phyloP scores from a whole-genome alignment of 2,113 vertebrate genomes.

The Strix uralensis region DNA sequence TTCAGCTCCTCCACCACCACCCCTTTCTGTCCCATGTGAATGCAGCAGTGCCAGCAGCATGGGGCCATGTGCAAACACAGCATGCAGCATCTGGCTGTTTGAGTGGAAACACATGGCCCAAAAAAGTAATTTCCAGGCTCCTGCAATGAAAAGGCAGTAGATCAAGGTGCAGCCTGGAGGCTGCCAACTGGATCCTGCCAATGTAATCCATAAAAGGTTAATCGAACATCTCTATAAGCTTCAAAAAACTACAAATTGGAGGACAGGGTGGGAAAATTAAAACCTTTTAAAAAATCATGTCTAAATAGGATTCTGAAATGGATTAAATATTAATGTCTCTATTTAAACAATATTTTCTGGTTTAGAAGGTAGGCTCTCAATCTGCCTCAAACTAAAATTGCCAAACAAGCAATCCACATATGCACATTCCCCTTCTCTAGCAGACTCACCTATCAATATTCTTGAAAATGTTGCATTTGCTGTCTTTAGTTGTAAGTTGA shows the following conservation, averaged over 20 bases:
- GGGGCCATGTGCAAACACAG: neutral
- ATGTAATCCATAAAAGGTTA: neutral
- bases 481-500: conserved; percentile 90
- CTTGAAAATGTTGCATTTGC: conserved; percentile 95
- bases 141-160: neutral
- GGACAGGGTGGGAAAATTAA: neutral
- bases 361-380: neutral
- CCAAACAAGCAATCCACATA: neutral
- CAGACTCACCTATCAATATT: conserved; percentile 88
- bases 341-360: neutral
- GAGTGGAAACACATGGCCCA: neutral
- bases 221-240: neutral
- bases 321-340: neutral
- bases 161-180: neutral
- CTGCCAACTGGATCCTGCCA: neutral
- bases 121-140: neutral
- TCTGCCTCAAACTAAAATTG: neutral
- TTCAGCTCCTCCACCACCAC: neutral
- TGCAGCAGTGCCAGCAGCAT: neutral
- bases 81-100: neutral
- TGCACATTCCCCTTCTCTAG: neutral
- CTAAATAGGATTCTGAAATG: neutral
- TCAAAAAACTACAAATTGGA: neutral
- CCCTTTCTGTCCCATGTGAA: neutral
- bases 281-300: neutral